A percentile compares a stretch with the other conserved stretches of the same genome.
These are phyloP conservation scores for Leptinotarsa rubiginosa DNA, from an alignment of 2,888 invertebrate species.

Conservation along the genomic window DNA sequence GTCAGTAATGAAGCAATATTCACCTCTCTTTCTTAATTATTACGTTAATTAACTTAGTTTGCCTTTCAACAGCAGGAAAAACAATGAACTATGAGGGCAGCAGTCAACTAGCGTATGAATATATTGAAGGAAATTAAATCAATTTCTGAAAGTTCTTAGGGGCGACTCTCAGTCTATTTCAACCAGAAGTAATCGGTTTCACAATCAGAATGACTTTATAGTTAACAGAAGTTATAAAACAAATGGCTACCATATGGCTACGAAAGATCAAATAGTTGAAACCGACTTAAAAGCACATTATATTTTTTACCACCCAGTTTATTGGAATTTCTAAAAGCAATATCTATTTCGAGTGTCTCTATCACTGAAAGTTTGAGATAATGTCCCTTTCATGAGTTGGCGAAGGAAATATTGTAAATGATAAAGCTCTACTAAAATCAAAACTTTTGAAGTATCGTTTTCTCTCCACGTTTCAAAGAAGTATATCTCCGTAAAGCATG, in stretches of 20 bases:
- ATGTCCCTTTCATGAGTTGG: slow-evolving; percentile 3
- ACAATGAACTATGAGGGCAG: background rate
- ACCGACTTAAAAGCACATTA: slow-evolving; percentile 7
- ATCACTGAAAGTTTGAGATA: background rate
- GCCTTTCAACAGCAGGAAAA: background rate
- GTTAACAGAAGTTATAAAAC: slow-evolving; percentile 44
- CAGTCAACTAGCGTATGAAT: background rate
- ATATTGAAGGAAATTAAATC: background rate
- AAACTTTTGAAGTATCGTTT: background rate
- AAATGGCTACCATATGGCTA: slow-evolving; percentile 49
- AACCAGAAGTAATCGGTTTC: background rate
- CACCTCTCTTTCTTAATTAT: too few relatives aligned
- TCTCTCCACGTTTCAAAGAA: background rate
- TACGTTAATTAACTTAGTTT: too few relatives aligned
- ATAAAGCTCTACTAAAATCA: background rate
- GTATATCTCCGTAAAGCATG: too few relatives aligned
- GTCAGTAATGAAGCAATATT: too few relatives aligned
- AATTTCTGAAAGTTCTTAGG: background rate
- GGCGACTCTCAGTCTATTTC: background rate
- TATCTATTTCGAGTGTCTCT: background rate
- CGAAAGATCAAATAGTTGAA: slow-evolving; percentile 41
- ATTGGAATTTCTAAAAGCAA: background rate
- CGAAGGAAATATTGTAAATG: background rate
- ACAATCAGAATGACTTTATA: slow-evolving; percentile 26
- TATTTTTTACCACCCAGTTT: background rate